Conservation (phyloP, 2,888 invertebrate species). For the Lamellibrachia satsuma region DNA sequence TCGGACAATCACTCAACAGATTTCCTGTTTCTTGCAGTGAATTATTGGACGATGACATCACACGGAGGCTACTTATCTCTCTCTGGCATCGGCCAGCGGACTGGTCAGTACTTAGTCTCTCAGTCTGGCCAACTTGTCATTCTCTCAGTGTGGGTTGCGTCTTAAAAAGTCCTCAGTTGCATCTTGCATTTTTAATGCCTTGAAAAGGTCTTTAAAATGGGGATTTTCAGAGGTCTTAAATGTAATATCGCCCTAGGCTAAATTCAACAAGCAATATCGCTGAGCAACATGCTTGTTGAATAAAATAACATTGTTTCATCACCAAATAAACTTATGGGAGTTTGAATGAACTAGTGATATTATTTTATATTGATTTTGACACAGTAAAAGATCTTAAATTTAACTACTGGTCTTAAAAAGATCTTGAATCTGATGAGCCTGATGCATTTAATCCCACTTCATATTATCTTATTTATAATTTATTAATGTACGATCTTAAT, state of each 20-base stretch:
- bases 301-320: background rate
- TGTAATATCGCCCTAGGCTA: too few species aligned
- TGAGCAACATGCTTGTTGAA: background rate
- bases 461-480: background rate
- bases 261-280: too few species aligned
- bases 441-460: background rate
- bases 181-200: too few species aligned
- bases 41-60: slow-evolving; percentile 54
- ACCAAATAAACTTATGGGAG: background rate
- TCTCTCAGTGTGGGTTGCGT: background rate
- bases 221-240: too few species aligned
- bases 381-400: background rate
- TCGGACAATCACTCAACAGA: background rate
- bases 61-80: slow-evolving; percentile 56
- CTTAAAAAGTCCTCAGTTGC: too few species aligned
- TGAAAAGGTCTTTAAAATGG: too few species aligned
- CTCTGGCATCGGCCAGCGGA: slow-evolving; percentile 50
- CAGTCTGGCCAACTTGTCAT: background rate
- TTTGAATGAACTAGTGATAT: background rate
- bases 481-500: background rate
- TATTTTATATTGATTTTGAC: background rate
- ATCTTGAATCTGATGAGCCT: background rate
- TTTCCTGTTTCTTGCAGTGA: slow-evolving; percentile 50
- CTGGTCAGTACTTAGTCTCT: background rate
- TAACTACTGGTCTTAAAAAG: too few species aligned